Evolutionary conservation across 2,888 invertebrate genomes (phyloP).

Genomic region (Melanchra persicariae): DNA sequence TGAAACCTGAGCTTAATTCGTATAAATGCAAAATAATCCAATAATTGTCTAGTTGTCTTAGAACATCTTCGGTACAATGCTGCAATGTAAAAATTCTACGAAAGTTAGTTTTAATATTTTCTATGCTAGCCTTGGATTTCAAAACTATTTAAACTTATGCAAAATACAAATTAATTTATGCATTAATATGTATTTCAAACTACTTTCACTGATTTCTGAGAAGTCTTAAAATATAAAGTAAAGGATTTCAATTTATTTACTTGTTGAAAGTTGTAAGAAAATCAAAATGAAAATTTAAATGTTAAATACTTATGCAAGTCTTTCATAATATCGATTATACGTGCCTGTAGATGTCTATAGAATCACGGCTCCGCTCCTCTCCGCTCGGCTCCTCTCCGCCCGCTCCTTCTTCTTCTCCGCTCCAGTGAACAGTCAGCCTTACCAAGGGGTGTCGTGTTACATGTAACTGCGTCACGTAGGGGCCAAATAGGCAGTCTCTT

Average conservation of each 20-base stretch:
- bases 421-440: no score
- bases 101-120: constrained; percentile 16
- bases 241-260: constrained; percentile 20
- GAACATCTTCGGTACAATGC: not conserved
- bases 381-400: no score
- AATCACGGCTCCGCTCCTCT: no score
- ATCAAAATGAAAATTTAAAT: constrained; percentile 12
- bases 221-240: constrained; percentile 14
- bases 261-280: constrained; percentile 1
- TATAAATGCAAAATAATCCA: no score
- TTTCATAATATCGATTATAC: not conserved
- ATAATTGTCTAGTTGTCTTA: no score
- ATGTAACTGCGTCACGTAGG: no score
- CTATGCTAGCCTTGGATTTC: constrained; percentile 3
- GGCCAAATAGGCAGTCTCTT: no score
- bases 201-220: constrained; percentile 16
- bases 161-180: constrained; percentile 30
- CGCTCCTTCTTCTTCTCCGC: no score
- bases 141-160: constrained; percentile 25
- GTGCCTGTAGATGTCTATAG: not conserved
- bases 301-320: not conserved
- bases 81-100: constrained; percentile 11
- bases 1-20: not conserved
- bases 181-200: constrained; percentile 18
- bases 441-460: no score